These are phyloP conservation scores for Pogona vitticeps DNA, from an alignment of 2,113 vertebrate genomes.

Conservation along the genomic window DNA sequence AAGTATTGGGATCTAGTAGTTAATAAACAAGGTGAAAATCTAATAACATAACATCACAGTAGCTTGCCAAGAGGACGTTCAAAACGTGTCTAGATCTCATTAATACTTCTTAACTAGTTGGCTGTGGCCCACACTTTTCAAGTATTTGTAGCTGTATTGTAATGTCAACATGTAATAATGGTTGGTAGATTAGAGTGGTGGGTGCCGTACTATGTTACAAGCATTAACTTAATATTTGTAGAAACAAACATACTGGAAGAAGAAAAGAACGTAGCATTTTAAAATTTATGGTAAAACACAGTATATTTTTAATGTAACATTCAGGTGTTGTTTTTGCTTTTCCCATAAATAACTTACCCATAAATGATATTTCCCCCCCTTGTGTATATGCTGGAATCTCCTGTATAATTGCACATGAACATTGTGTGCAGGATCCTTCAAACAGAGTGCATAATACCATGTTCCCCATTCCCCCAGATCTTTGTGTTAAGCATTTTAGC, in stretches of 20 bases:
- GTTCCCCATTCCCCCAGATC: background rate
- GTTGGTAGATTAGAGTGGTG: too few species aligned
- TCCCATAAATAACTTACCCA: background rate
- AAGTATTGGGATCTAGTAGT: background rate
- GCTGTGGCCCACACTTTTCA: background rate
- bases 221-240: too few species aligned
- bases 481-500: background rate
- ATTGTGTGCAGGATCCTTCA: background rate
- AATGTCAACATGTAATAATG: background rate
- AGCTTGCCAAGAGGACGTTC: background rate
- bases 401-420: background rate
- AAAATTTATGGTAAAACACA: background rate
- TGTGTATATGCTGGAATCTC: background rate
- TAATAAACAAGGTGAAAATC: background rate
- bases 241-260: too few species aligned
- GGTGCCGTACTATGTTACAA: too few species aligned
- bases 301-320: background rate
- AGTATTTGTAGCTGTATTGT: background rate
- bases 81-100: background rate
- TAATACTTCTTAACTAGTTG: background rate
- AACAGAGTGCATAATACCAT: background rate
- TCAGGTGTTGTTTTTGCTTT: too few species aligned
- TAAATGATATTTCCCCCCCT: background rate
- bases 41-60: background rate
- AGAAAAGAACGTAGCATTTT: too few species aligned